Evolutionary conservation across 1,140 invertebrate genomes (phyloP), one percentile per base, ranked within the genome.

Genomic region (Onthophagus taurus): DNA sequence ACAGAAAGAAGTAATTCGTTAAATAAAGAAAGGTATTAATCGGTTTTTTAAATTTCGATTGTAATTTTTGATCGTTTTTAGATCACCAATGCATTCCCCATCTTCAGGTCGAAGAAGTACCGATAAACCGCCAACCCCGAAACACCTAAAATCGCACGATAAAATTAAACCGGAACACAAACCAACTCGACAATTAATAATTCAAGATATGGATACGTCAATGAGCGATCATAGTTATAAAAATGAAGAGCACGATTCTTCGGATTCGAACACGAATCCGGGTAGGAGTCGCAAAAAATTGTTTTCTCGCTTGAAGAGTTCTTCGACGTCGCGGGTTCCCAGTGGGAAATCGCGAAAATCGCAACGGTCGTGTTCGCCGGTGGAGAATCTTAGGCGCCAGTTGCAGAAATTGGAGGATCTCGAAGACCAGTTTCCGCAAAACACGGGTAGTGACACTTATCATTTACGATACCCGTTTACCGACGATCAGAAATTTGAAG

Each of bases 361-460:
- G 20, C 67, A 75, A 53, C 63, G 74, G 42, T 67, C 72, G 48
- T 68, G 79, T 59, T 84, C 81, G 42, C 81, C 82, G 0, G 71
- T 87, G 8, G 84, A 86, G 51, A 83, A 82, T 48, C 68, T 87
- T 9, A 68, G 83, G 1, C 77, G 81, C 52, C 84, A 87, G 51
- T 59, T 86, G 26, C 74, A 85, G 34, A 84, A 85, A 55, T 64
- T 87, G 5, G 84, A 87, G 53, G 83, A 85, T 54, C 61, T 87
- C 9, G 84, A 84, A 54, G 84, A 85, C 60, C 81, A 85, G 57
- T 77, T 85, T 52, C 76, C 77, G 36, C 60, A 78, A 38, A 75
- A 76, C 1, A 52, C 70, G 3, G 64, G 67, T 47, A 67, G 68
- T 31, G 83, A 83, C 51, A 81, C 83, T 1, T 85, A 83, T 50